phyloP scores from a whole-genome alignment of 2,797 vertebrate genomes.

The Monodelphis domestica region DNA sequence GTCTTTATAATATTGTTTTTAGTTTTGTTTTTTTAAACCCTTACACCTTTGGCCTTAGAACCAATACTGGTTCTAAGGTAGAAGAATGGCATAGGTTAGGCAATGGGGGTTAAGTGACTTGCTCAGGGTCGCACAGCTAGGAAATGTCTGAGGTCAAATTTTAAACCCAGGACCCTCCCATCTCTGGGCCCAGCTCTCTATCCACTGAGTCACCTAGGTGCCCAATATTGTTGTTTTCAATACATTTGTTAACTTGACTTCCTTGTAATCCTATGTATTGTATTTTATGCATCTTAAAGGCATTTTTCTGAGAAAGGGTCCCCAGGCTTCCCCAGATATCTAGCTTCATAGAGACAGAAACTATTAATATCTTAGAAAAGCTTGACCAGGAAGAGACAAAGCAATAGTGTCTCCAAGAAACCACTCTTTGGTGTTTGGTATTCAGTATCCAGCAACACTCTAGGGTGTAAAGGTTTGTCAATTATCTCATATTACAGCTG shows the following conservation, averaged over 20 bases:
- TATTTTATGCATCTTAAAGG: not conserved
- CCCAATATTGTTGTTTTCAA: not conserved
- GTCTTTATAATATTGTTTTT: too few species aligned
- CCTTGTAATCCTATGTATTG: too few species aligned
- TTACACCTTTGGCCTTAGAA: too few species aligned
- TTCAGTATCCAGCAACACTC: not conserved
- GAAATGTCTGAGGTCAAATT: too few species aligned
- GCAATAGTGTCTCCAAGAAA: not conserved
- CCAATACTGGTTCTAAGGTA: too few species aligned
- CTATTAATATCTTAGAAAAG: not conserved
- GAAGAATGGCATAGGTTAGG: too few species aligned
- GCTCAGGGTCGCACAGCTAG: too few species aligned
- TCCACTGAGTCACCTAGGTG: too few species aligned
- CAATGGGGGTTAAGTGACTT: too few species aligned
- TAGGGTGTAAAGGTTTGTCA: not conserved
- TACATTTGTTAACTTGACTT: not conserved
- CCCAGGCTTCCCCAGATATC: not conserved
- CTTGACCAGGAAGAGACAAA: not conserved
- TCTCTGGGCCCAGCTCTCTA: too few species aligned
- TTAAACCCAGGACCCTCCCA: too few species aligned
- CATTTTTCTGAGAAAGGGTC: not conserved
- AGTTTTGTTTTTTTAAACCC: too few species aligned
- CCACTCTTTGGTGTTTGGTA: not conserved
- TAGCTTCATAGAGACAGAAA: not conserved
- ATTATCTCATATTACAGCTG: slow-evolving; percentile 8